Conservation (phyloP, 92 coral and sea anemone genomes). For the Muricea muricata region DNA sequence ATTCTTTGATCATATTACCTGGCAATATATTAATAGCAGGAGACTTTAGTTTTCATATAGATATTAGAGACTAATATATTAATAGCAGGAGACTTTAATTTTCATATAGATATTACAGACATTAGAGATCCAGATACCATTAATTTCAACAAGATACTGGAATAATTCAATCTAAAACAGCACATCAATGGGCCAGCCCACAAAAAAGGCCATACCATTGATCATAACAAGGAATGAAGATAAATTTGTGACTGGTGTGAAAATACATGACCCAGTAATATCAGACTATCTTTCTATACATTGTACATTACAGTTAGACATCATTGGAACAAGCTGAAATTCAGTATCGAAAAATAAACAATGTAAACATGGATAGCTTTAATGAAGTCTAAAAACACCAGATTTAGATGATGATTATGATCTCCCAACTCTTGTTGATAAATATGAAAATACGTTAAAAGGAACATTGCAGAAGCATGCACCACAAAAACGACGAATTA, state of each 20-base stretch:
- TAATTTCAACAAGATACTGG: conserved; percentile 38
- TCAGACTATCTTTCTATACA: conserved; percentile 62
- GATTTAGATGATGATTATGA: neutral
- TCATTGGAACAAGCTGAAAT: conserved; percentile 52
- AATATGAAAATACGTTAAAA: conserved; percentile 28
- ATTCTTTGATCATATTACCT: conserved; percentile 6
- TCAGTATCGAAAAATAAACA: conserved; percentile 44
- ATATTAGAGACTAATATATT: no score
- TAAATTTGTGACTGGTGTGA: conserved; percentile 8
- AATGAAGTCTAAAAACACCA: conserved; percentile 27
- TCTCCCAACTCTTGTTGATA: conserved; percentile 13
- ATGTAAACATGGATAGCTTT: conserved; percentile 1
- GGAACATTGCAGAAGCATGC: conserved; percentile 44
- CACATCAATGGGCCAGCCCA: no score
- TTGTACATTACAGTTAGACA: no score
- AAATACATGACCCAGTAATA: conserved; percentile 55
- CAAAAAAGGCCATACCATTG: no score
- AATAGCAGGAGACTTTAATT: no score
- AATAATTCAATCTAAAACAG: conserved; percentile 28
- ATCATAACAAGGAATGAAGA: neutral
- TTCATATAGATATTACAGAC: no score
- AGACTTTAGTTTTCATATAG: no score
- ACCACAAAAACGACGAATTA: conserved; percentile 44
- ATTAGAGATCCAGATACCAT: neutral
- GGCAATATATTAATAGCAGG: no score